Conservation (phyloP, 1,140 invertebrate species). For the Brachionus calyciflorus region DNA sequence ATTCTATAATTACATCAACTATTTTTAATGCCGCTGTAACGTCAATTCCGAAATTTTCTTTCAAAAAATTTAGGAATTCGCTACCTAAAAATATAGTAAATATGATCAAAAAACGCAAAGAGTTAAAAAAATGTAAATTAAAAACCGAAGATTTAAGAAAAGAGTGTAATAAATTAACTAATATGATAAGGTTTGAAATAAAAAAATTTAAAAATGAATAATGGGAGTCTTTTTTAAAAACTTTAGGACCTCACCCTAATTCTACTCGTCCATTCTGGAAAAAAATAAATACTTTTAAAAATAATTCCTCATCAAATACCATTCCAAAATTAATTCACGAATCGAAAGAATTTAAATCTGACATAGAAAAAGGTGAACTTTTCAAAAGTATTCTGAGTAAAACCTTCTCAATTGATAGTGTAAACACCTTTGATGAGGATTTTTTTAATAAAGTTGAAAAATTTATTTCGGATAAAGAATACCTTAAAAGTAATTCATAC, state of each 20-base stretch:
- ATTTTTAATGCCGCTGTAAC: neutral
- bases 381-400: too few relatives aligned
- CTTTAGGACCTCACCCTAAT: too few relatives aligned
- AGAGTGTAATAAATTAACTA: neutral
- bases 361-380: neutral
- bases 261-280: too few relatives aligned
- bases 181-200: neutral
- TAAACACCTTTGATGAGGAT: too few relatives aligned
- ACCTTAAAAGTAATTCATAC: too few relatives aligned
- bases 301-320: too few relatives aligned
- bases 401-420: too few relatives aligned
- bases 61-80: neutral
- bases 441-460: too few relatives aligned
- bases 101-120: neutral
- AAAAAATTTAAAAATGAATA: neutral
- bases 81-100: neutral
- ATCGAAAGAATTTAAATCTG: neutral
- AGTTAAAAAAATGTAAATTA: neutral
- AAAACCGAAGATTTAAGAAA: neutral
- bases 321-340: too few relatives aligned
- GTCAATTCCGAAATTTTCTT: neutral
- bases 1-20: neutral
- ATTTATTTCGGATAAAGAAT: too few relatives aligned
- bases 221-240: neutral
- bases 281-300: too few relatives aligned